Evolutionary conservation across 1,140 invertebrate species (phyloP), one percentile per base, ranked within the genome.

Genomic region (Plutomurus gul): DNA sequence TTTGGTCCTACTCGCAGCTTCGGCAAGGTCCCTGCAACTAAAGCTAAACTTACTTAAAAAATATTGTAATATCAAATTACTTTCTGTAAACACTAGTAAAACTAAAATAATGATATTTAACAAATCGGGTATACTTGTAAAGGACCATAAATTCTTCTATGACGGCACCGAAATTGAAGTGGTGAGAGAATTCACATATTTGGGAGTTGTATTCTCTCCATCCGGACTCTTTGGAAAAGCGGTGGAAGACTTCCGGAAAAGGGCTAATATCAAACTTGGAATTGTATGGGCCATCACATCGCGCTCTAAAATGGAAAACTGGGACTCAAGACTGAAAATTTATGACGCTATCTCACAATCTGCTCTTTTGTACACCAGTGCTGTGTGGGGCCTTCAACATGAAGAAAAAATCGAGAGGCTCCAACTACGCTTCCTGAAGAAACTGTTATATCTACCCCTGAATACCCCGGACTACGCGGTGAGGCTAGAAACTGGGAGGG

Each of bases 161-260:
- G 13, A 49, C 5, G 43, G 43, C 2, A 10, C 40, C 3, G 0
- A 1, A 8, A 22, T 80, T 1, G 65, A 80, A 30, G 56, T 56
- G 13, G 78, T 80, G 1, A 76, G 20, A n/a, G 1, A 36, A 3
- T 80, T 70, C 39, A 76, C 74, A 3, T 80, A 80, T 20, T 25
- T 80, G 16, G 74, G 78, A 6, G 30, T 80, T 16, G 3, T 10
- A 36, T 76, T 76, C n/a, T 33, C 73, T 0, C 20, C 51, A 4
- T 47, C 51, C 16, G 40, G 56, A 1, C 4, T 1, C 3, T 60
- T 60, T n/a, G 27, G 56, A 47, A 3, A 18, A 1, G 16, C 46
- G 5, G 46, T 20, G 16, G 56, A 27, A 8, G 5, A 10, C 4
- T 10, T 22, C 1, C 1, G 16, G 27, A 60, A 60, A 10, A 60